phyloP scores from a whole-genome alignment of 2,888 invertebrate genomes.

The Timandra comae region DNA sequence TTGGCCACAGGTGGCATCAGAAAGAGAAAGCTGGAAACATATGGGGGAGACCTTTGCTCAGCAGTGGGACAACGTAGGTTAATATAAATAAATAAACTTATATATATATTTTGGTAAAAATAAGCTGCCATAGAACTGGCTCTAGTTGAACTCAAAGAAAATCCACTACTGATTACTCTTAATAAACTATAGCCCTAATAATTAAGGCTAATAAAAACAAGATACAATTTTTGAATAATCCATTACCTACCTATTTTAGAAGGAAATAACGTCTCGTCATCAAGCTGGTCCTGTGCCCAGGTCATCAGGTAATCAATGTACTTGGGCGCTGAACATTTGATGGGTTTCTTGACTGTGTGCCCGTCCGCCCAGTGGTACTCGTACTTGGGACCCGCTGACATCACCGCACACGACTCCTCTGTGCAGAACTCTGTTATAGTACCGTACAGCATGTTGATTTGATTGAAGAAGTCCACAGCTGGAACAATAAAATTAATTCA shows the following conservation, averaged over 20 bases:
- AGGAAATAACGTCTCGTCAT: conserved; percentile 98
- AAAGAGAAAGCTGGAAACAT: too few relatives aligned
- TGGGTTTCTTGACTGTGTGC: conserved; percentile 97
- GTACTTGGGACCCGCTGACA: conserved; percentile 99
- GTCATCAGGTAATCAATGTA: conserved; percentile 99
- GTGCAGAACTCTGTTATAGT: conserved; percentile 99
- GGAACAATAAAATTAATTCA: conserved; percentile 43
- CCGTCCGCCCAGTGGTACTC: conserved; percentile 99
- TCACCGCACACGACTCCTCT: conserved; percentile 96
- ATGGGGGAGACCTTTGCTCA: too few relatives aligned
- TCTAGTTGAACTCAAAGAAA: too few relatives aligned
- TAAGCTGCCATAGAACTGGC: too few relatives aligned
- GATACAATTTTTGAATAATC: too few relatives aligned
- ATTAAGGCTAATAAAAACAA: too few relatives aligned
- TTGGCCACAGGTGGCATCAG: too few relatives aligned
- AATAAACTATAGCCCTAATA: too few relatives aligned
- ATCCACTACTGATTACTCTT: too few relatives aligned
- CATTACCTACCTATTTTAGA: conserved; percentile 95
- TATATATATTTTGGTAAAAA: too few relatives aligned
- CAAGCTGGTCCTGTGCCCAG: conserved; percentile 99
- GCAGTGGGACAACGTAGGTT: too few relatives aligned
- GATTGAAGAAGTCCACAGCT: conserved; percentile 99
- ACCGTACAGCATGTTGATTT: conserved; percentile 99
- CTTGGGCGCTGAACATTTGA: conserved; percentile 98
- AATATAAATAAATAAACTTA: too few relatives aligned